Percentiles rank a stretch among this genome's conserved stretches.
Evolutionary conservation across 2,797 vertebrate genomes (phyloP).

Genomic region (Heterohyrax brucei): DNA sequence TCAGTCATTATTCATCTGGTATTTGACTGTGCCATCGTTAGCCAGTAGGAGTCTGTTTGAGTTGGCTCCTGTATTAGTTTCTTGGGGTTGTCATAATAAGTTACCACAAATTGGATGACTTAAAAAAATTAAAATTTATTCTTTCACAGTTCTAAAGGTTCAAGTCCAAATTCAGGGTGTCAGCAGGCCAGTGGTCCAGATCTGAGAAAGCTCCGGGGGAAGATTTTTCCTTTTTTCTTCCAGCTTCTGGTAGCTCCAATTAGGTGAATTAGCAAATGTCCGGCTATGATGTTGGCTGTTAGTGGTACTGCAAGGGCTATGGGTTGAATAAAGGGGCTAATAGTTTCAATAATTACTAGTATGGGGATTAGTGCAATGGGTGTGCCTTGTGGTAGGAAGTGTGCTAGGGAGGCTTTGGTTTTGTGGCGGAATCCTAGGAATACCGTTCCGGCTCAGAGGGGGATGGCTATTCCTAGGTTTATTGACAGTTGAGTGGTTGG

Average conservation of each 20-base stretch:
- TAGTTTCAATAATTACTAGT: too few relatives aligned
- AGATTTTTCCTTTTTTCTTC: neutral
- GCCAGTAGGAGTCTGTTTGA: neutral
- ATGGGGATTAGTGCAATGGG: too few relatives aligned
- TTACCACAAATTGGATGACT: neutral
- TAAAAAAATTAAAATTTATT: neutral
- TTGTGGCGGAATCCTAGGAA: too few relatives aligned
- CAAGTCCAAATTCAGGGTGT: neutral
- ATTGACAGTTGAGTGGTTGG: too few relatives aligned
- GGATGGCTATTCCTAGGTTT: too few relatives aligned
- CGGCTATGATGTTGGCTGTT: too few relatives aligned
- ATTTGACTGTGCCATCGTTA: neutral
- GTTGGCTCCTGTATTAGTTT: neutral
- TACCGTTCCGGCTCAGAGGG: too few relatives aligned
- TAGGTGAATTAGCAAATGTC: too few relatives aligned
- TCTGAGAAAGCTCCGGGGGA: neutral
- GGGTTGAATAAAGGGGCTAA: too few relatives aligned
- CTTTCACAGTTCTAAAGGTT: neutral
- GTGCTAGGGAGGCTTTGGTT: too few relatives aligned
- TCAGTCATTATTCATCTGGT: neutral
- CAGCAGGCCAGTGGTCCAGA: neutral
- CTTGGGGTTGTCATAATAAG: neutral
- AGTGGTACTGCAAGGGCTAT: too few relatives aligned
- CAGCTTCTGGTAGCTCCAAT: neutral
- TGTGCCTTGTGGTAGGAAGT: too few relatives aligned